Evolutionary conservation across 2,113 vertebrate genomes (phyloP).

Genomic region (Arvicanthis niloticus): DNA sequence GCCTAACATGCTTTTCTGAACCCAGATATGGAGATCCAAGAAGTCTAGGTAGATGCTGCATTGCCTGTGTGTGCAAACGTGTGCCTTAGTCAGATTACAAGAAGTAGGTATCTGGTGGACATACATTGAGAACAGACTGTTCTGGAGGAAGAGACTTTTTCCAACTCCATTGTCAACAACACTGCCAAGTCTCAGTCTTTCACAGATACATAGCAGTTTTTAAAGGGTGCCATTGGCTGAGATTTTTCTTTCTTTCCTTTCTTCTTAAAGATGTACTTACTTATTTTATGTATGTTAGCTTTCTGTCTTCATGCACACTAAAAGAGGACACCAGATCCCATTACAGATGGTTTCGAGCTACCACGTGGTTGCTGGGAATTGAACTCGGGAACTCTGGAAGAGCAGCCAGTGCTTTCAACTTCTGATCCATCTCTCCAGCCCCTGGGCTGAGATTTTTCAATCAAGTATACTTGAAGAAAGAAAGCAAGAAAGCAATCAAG

Average conservation of each 20-base stretch:
- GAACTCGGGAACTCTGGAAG: too few relatives aligned
- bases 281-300: too few relatives aligned
- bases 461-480: not conserved
- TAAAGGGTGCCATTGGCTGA: not conserved
- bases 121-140: not conserved
- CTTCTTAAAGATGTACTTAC: too few relatives aligned
- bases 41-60: not conserved
- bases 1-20: not conserved
- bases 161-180: not conserved
- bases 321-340: too few relatives aligned
- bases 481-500: not conserved
- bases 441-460: not conserved
- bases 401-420: too few relatives aligned
- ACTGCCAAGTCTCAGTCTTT: not conserved
- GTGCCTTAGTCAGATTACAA: not conserved
- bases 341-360: too few relatives aligned
- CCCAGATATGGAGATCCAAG: not conserved
- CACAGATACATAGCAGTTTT: not conserved
- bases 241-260: too few relatives aligned
- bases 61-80: rapidly evolving
- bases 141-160: not conserved
- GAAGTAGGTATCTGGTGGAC: not conserved
- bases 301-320: too few relatives aligned
- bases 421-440: not conserved
- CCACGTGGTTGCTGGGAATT: too few relatives aligned